Evolutionary conservation across 2,113 vertebrate genomes (phyloP).

Genomic region (Isurus oxyrinchus): DNA sequence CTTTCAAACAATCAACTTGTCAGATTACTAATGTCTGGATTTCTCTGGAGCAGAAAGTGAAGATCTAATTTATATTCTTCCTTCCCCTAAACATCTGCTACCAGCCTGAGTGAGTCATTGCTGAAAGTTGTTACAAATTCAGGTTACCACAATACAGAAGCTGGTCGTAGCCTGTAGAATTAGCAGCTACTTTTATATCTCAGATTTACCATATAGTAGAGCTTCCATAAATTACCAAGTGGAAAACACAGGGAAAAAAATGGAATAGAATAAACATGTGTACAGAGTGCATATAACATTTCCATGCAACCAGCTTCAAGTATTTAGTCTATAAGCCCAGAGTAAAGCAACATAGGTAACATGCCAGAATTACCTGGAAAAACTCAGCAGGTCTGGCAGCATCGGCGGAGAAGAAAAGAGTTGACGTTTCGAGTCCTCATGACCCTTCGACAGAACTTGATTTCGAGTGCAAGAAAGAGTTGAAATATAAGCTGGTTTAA

Average conservation of each 20-base stretch:
- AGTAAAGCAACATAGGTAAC: background rate
- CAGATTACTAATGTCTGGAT: background rate
- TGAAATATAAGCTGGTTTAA: too few species aligned
- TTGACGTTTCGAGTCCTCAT: too few species aligned
- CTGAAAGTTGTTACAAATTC: background rate
- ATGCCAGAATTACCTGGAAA: too few species aligned
- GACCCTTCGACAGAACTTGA: too few species aligned
- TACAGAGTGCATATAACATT: too few species aligned
- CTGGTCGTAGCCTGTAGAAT: background rate
- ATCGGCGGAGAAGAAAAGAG: too few species aligned
- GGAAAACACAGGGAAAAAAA: background rate
- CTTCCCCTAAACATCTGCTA: background rate
- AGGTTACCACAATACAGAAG: background rate
- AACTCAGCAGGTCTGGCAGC: too few species aligned
- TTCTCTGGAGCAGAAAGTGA: background rate
- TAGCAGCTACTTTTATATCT: background rate
- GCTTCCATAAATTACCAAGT: background rate
- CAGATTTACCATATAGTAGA: background rate
- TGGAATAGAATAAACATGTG: background rate
- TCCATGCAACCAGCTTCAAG: background rate
- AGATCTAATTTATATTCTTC: background rate
- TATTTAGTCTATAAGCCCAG: background rate
- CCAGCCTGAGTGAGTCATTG: conserved; percentile 3
- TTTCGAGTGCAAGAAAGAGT: too few species aligned
- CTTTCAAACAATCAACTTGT: background rate